Percentiles rank a stretch among this genome's conserved stretches.
Evolutionary conservation across 2,888 invertebrate species (phyloP).

Genomic region (Tetragnatha montana): DNA sequence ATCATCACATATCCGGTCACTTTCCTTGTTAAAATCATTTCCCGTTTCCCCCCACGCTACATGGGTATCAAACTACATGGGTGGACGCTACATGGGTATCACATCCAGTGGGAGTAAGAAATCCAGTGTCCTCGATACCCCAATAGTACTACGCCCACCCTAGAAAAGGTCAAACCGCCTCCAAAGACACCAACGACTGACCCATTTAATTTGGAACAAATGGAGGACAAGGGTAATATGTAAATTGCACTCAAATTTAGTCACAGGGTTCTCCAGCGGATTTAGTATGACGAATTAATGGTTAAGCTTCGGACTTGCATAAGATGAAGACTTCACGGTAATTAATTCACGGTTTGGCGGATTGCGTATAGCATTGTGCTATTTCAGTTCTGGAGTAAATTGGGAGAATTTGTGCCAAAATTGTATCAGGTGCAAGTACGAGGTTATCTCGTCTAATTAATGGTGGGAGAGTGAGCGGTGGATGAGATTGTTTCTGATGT

Average conservation of each 20-base stretch:
- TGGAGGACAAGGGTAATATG: constrained; percentile 26
- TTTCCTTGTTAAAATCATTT: too few species aligned
- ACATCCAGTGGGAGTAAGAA: constrained; percentile 25
- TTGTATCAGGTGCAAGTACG: neutral
- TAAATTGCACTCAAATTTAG: constrained; percentile 24
- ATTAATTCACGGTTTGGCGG: neutral
- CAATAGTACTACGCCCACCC: constrained; percentile 21
- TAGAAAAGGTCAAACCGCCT: constrained; percentile 29
- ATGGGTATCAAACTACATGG: too few species aligned
- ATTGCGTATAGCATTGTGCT: neutral
- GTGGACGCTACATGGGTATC: too few species aligned
- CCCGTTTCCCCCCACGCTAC: too few species aligned
- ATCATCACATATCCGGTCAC: too few species aligned
- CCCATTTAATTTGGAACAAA: constrained; percentile 39
- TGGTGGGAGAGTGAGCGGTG: neutral
- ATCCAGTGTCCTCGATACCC: constrained; percentile 45
- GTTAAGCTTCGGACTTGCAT: neutral
- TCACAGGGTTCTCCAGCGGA: neutral
- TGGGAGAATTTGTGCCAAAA: neutral
- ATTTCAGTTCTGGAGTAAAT: neutral
- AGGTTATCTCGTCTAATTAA: neutral
- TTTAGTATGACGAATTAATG: neutral
- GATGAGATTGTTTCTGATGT: neutral
- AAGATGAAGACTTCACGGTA: neutral
- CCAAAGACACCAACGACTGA: constrained; percentile 31